Conservation (phyloP, 1,140 invertebrate genomes). For the Akabosia matsudoensis region DNA sequence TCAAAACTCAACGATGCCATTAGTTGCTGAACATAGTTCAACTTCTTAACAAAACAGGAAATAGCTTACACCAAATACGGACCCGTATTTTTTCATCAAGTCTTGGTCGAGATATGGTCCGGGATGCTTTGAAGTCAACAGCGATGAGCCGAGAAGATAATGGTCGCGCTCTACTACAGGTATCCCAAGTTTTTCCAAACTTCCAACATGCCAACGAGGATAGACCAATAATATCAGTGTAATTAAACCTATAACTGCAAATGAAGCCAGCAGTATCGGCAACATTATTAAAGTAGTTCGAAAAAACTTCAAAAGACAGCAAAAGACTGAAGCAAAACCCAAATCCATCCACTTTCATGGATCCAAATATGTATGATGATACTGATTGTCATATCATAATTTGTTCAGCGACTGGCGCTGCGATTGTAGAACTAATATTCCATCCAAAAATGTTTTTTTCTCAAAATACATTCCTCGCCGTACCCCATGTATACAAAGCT, state of each 20-base stretch:
- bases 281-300: slow-evolving; percentile 12
- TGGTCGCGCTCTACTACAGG: not conserved
- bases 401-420: too few relatives aligned
- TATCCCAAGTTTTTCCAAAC: not conserved
- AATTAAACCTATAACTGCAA: not conserved
- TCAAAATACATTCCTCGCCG: too few relatives aligned
- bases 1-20: not conserved
- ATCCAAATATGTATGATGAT: too few relatives aligned
- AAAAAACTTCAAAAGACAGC: too few relatives aligned
- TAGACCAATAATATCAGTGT: not conserved
- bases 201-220: slow-evolving; percentile 4
- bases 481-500: too few relatives aligned
- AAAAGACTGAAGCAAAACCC: too few relatives aligned
- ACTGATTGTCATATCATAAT: too few relatives aligned
- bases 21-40: too few relatives aligned
- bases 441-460: too few relatives aligned
- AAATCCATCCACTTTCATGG: too few relatives aligned
- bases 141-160: not conserved
- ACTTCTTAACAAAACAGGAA: not conserved
- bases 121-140: not conserved
- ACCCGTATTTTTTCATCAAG: slow-evolving; percentile 12
- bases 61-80: slow-evolving; percentile 1
- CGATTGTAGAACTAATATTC: too few relatives aligned
- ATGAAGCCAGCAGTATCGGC: not conserved
- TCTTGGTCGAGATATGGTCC: not conserved